Conservation (phyloP, 1,140 invertebrate species). For the Papilio glaucus region DNA sequence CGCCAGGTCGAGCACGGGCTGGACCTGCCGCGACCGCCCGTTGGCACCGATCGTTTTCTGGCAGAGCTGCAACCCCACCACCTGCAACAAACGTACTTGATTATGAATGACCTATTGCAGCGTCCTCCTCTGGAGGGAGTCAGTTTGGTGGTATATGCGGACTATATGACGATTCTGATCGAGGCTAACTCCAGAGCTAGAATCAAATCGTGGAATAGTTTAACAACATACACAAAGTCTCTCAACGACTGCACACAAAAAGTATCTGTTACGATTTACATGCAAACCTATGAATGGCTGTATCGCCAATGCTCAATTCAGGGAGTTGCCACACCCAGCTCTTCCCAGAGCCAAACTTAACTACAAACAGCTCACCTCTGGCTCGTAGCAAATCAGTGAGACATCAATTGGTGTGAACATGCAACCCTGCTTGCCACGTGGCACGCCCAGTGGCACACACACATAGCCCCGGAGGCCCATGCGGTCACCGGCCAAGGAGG, state of each 20-base stretch:
- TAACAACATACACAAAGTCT: no score
- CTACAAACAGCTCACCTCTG: slow-evolving; percentile 85
- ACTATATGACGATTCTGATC: no score
- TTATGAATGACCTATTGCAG: no score
- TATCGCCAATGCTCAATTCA: no score
- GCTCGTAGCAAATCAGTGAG: slow-evolving; percentile 93
- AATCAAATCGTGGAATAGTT: no score
- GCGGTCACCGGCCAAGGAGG: slow-evolving; percentile 90
- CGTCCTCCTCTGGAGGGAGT: no score
- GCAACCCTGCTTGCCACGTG: slow-evolving; percentile 95
- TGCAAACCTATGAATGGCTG: no score
- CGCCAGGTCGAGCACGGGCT: slow-evolving; percentile 92
- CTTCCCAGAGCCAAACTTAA: slow-evolving; percentile 46
- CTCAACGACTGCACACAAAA: no score
- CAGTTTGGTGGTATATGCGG: no score
- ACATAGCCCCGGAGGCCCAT: slow-evolving; percentile 97
- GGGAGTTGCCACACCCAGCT: no score
- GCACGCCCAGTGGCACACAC: slow-evolving; percentile 91
- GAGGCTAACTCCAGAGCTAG: no score
- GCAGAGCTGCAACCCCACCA: slow-evolving; percentile 90
- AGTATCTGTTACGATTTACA: no score
- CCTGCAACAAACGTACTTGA: slow-evolving; percentile 58
- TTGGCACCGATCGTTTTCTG: slow-evolving; percentile 88
- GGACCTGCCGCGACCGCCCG: slow-evolving; percentile 86
- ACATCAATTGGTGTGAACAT: slow-evolving; percentile 98